Conservation (phyloP, 2,113 vertebrate genomes). For the Gallinago media region DNA sequence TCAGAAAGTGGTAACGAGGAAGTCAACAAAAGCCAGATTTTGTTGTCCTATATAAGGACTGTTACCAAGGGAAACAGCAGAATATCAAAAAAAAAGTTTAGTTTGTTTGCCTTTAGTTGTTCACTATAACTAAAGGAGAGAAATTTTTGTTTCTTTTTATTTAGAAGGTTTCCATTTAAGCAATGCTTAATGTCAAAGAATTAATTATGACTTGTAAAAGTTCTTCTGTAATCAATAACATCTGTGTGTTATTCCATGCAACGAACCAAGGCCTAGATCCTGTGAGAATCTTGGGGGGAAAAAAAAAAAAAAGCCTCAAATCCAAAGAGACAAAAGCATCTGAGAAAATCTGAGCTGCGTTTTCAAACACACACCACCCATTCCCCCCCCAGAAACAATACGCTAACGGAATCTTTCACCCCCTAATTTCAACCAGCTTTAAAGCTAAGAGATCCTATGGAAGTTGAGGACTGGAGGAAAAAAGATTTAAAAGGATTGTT, state of each 20-base stretch:
- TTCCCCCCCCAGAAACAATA: rapidly evolving
- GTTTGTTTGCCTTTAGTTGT: not conserved
- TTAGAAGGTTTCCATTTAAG: not conserved
- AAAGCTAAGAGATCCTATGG: not conserved
- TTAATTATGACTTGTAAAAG: not conserved
- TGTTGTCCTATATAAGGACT: not conserved
- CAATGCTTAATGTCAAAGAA: not conserved
- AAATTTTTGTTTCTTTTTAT: not conserved
- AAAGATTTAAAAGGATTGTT: not conserved
- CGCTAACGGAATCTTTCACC: not conserved
- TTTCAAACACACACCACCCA: not conserved
- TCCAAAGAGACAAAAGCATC: not conserved
- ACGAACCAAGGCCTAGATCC: not conserved
- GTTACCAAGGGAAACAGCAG: not conserved
- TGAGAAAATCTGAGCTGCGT: not conserved
- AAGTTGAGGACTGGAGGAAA: not conserved
- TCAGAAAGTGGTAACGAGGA: not conserved
- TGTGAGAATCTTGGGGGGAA: not conserved
- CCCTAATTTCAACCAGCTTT: not conserved
- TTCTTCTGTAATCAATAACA: not conserved
- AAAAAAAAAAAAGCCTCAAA: not conserved
- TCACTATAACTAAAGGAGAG: not conserved
- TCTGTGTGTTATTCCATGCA: not conserved
- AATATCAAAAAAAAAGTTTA: not conserved
- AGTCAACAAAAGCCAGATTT: conserved; percentile 6